phyloP scores from a whole-genome alignment of 1,140 invertebrate genomes.

The Pararge aegeria region DNA sequence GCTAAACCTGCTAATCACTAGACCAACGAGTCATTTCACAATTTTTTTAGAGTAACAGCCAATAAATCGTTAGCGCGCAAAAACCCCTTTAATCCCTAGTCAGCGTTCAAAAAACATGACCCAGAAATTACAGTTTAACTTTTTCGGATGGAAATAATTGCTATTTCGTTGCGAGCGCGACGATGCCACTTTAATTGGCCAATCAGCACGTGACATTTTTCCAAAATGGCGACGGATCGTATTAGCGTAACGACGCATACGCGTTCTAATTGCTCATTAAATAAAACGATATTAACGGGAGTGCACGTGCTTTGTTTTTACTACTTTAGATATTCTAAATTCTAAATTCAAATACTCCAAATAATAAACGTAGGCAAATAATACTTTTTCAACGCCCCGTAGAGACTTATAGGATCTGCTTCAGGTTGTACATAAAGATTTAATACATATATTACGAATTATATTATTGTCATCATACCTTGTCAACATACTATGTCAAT shows the following conservation, averaged over 20 bases:
- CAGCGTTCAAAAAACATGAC: slow-evolving; percentile 20
- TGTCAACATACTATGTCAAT: no score
- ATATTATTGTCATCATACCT: no score
- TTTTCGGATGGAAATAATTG: slow-evolving; percentile 38
- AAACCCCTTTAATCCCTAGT: slow-evolving; percentile 23
- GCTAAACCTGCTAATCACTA: no score
- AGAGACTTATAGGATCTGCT: no score
- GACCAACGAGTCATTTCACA: no score
- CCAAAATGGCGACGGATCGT: slow-evolving; percentile 32
- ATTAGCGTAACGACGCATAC: slow-evolving; percentile 28
- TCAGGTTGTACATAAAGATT: no score
- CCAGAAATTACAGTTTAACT: slow-evolving; percentile 27
- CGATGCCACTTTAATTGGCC: slow-evolving; percentile 39
- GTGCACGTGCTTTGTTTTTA: slow-evolving; percentile 10
- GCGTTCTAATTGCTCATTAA: slow-evolving; percentile 37
- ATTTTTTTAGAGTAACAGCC: no score
- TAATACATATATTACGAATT: no score
- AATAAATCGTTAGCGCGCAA: slow-evolving; percentile 20
- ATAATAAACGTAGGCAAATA: no score
- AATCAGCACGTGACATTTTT: slow-evolving; percentile 38
- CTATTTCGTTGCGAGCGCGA: slow-evolving; percentile 28
- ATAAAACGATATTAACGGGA: slow-evolving; percentile 6
- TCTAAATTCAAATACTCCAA: not conserved
- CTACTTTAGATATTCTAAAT: not conserved
- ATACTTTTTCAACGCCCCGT: no score